Evolutionary conservation across 1,140 invertebrate genomes (phyloP), one percentile per base, ranked within the genome.

Genomic region (Vollenhovia emeryi): DNA sequence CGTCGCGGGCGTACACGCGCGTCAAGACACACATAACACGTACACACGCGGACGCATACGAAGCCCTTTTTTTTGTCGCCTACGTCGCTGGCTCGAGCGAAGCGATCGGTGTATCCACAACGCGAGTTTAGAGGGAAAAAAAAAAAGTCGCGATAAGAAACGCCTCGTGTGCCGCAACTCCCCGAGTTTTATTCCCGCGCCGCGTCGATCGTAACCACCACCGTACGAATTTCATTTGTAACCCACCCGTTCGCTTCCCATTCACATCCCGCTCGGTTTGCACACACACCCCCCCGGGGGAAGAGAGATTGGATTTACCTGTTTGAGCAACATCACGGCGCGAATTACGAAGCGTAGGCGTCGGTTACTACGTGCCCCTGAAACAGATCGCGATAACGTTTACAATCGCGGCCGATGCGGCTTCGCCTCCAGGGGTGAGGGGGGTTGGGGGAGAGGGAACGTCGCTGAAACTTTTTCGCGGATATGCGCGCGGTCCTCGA

Each of bases 261-360:
- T 55, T 75, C 36, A 66, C 11, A 36, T 75, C 15, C 21, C 52
- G 33, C 33, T 75, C 36, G 13, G 13, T 75, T 75, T 43, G n/a
- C n/a, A n/a, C n/a, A n/a, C n/a, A n/a, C n/a, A 75, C 24, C 21
- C 36, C 15, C 33, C 24, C 15, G 36, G 52, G 6, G 24, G 52
- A 24, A 21, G 21, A 24, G 62, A 24, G 62, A 45, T 66, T 73
- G 15, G 62, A 45, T 66, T 73, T 73, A 73, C 69, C 73, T 75
- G 73, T 75, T 75, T 75, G 24, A 75, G 73, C 24, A 75, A 75
- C 73, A 75, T 75, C 73, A 13, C 73, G 73, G 21, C 71, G 40
- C 71, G 33, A 75, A 27, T 60, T 59, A 36, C 55, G 73, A 60
- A 57, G 18, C 52, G 73, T 73, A 71, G 48, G 48, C 6, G 50